Evolutionary conservation across 2,888 invertebrate species (phyloP).

Genomic region (Athalia circularis): DNA sequence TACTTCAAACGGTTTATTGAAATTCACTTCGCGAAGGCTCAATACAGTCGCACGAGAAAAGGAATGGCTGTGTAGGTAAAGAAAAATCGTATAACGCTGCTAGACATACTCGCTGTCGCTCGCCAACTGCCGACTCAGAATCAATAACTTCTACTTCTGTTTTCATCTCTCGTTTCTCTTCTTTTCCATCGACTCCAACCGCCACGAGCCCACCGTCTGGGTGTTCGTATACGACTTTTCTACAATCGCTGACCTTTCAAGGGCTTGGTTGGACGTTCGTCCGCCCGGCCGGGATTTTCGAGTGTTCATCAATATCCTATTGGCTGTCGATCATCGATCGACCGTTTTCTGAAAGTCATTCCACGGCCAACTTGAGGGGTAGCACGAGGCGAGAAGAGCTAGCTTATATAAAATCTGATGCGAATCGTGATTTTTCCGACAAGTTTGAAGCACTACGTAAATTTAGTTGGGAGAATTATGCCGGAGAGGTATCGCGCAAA

Average conservation of each 20-base stretch:
- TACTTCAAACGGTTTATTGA: constrained; percentile 31
- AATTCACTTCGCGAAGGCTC: constrained; percentile 24
- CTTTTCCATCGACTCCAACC: background rate
- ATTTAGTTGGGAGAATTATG: constrained; percentile 26
- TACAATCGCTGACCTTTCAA: constrained; percentile 40
- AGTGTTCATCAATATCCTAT: constrained; percentile 16
- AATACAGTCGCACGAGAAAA: background rate
- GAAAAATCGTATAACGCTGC: constrained; percentile 33
- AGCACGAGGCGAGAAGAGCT: too few relatives aligned
- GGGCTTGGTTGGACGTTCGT: constrained; percentile 1
- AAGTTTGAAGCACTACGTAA: background rate
- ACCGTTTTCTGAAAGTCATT: background rate
- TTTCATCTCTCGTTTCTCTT: constrained; percentile 27
- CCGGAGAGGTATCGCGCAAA: constrained; percentile 30
- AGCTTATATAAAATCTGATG: background rate
- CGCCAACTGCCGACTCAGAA: constrained; percentile 64
- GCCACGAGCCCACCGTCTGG: background rate
- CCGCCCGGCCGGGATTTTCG: background rate
- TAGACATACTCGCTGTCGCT: constrained; percentile 29
- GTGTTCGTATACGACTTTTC: constrained; percentile 24
- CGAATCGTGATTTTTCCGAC: background rate
- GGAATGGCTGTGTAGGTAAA: background rate
- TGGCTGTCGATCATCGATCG: background rate
- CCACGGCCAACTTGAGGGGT: too few relatives aligned
- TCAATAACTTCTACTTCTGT: constrained; percentile 69